Evolutionary conservation across 2,113 vertebrate species (phyloP).

Genomic region (Turnix velox): DNA sequence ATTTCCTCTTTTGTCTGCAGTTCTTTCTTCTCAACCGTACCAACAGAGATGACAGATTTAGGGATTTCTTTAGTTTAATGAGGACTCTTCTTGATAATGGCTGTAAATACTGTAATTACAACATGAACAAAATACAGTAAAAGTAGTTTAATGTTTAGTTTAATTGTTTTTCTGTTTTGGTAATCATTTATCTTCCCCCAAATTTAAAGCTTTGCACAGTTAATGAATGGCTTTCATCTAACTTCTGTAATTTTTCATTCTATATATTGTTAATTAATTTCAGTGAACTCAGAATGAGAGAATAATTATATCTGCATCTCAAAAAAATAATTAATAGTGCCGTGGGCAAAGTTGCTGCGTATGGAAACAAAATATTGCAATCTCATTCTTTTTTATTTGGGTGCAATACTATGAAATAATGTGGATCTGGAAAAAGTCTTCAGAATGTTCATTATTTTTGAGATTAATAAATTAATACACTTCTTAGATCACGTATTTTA

Average conservation of each 20-base stretch:
- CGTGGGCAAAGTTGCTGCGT: background rate
- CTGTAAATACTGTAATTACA: background rate
- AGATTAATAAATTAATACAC: background rate
- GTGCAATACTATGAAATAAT: background rate
- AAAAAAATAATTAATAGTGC: background rate
- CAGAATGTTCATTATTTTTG: background rate
- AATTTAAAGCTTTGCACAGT: background rate
- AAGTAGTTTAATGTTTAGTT: background rate
- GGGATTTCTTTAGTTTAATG: background rate
- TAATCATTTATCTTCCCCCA: slow-evolving; percentile 15
- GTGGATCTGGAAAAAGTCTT: background rate
- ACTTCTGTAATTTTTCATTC: slow-evolving; percentile 19
- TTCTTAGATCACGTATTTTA: background rate
- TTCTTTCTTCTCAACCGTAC: background rate
- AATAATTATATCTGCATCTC: background rate
- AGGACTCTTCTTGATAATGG: slow-evolving; percentile 5
- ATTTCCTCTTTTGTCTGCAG: background rate
- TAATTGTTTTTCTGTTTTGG: slow-evolving; percentile 9
- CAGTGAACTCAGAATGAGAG: background rate
- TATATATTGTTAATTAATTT: slow-evolving; percentile 29
- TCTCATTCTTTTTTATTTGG: background rate
- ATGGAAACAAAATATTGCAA: background rate
- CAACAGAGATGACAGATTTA: background rate
- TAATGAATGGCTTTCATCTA: slow-evolving; percentile 25
- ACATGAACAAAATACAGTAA: background rate